Base-by-base conservation (phyloP, 1,140 invertebrate species). In the Pectinophora gossypiella region DNA sequence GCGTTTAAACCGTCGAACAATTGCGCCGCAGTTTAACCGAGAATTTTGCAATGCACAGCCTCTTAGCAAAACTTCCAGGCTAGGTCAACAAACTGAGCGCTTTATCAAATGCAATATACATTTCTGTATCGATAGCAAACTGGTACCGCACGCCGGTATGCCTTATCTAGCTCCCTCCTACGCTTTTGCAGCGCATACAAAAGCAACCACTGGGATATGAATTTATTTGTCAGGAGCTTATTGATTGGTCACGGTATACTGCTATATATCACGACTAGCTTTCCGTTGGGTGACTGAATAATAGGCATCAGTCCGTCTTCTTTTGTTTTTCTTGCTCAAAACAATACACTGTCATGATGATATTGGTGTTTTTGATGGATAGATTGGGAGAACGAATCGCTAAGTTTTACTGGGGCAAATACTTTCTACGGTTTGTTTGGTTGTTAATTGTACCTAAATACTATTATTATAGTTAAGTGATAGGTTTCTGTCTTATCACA, bases 111-210 rank as follows among this genome's bases (percentile, higher is more conserved):
- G 64, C 63, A 72, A 55, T 62, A 55, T 48, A 54, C 44, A 70
- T 59, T 72, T 70, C 62, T 69, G 63, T 58, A 68, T 63, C 72
- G 64, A 76, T 79, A 70, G 66, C 63, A 64, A 69, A 76, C 64
- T 76, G 68, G 70, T 68, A 76, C 71, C 68, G 61, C 69, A 72
- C 46, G 54, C 63, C 59, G 68, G 54, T 62, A 59, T 68, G 59
- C 69, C 61, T 80, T 80, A 76, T 78, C 76, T 71, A 43, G 61
- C 53, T 40, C 12, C 36, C 68, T 75, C 71, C 75, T 71, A 80
- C 79, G 76, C 73, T 73, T 75, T 72, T 66, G n/a, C n/a, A n/a
- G n/a, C 64, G 68, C 66, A 12, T 12, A 32, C 27, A 15, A 40
- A 40, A 40, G 36, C 36, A 40, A 40, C 36, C 16, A 12, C 23